Percentiles rank a stretch among this genome's conserved stretches.
These are phyloP conservation scores for Ancistrus triradiatus DNA, from an alignment of 2,113 vertebrate genomes.

Conservation along the genomic window DNA sequence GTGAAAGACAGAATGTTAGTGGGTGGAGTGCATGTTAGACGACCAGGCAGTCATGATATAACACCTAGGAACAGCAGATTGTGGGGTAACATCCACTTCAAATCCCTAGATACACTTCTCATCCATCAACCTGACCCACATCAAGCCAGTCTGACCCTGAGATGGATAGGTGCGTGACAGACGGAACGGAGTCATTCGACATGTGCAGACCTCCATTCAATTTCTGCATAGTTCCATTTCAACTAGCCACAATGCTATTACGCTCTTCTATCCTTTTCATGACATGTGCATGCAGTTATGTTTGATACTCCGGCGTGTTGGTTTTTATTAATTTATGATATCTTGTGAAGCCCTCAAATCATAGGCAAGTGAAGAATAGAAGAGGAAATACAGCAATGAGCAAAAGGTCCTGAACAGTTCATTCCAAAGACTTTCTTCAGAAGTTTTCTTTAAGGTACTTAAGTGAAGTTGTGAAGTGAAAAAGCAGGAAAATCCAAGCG, in stretches of 20 bases:
- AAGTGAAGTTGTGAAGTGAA: constrained; percentile 16
- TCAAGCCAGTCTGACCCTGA: not conserved
- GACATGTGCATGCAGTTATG: constrained; percentile 2
- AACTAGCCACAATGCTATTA: constrained; percentile 35
- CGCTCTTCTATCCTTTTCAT: constrained; percentile 22
- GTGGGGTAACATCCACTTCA: too few relatives aligned
- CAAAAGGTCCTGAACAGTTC: too few relatives aligned
- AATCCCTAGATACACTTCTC: too few relatives aligned
- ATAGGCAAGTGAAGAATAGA: too few relatives aligned
- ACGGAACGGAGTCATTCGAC: constrained; percentile 23
- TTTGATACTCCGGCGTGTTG: not conserved
- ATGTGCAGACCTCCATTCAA: constrained; percentile 14
- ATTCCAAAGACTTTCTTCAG: not conserved
- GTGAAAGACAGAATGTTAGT: too few relatives aligned
- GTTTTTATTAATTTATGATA: too few relatives aligned
- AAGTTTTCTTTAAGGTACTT: not conserved
- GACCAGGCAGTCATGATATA: too few relatives aligned
- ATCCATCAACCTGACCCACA: too few relatives aligned
- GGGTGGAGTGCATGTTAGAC: too few relatives aligned
- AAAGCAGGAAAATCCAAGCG: not conserved
- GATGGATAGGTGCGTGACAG: constrained; percentile 7
- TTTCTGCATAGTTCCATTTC: constrained; percentile 16
- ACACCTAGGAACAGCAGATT: too few relatives aligned
- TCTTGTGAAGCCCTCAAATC: too few relatives aligned
- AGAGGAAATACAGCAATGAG: too few relatives aligned